Conservation (phyloP, 2,888 invertebrate genomes). For the Escarpia spicata region DNA sequence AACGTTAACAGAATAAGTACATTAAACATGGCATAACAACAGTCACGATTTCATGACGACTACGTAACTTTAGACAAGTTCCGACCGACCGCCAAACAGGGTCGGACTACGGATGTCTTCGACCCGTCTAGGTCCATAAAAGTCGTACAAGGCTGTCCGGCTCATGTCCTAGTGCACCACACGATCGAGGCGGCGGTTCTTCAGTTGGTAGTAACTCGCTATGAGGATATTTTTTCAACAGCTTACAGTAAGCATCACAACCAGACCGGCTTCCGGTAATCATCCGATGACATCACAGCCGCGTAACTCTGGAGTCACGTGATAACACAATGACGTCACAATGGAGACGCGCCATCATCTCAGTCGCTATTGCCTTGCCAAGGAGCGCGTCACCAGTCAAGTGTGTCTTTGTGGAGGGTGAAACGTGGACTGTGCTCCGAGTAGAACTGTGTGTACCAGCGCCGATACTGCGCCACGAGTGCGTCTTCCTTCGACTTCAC, state of each 20-base stretch:
- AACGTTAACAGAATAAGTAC: too few species aligned
- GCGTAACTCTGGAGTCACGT: too few species aligned
- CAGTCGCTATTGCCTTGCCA: neutral
- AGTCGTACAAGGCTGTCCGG: too few species aligned
- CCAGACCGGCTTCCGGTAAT: too few species aligned
- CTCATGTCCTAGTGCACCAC: too few species aligned
- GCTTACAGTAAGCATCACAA: too few species aligned
- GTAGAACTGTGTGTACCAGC: constrained; percentile 89
- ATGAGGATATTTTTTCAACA: too few species aligned
- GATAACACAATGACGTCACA: neutral
- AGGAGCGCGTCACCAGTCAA: constrained; percentile 20
- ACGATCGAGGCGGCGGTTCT: too few species aligned
- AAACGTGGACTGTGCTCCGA: constrained; percentile 69
- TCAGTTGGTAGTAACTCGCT: too few species aligned
- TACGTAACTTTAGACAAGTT: neutral
- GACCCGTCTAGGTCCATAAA: too few species aligned
- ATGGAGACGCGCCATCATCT: neutral
- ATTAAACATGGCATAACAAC: neutral
- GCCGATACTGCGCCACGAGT: constrained; percentile 77
- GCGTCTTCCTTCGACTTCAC: constrained; percentile 76
- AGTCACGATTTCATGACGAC: neutral
- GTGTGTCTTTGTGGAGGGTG: constrained; percentile 33
- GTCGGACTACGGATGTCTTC: too few species aligned
- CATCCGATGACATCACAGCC: too few species aligned
- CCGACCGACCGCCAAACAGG: neutral